Evolutionary conservation across 1,140 invertebrate species (phyloP).

Genomic region (Caligus rogercresseyi): DNA sequence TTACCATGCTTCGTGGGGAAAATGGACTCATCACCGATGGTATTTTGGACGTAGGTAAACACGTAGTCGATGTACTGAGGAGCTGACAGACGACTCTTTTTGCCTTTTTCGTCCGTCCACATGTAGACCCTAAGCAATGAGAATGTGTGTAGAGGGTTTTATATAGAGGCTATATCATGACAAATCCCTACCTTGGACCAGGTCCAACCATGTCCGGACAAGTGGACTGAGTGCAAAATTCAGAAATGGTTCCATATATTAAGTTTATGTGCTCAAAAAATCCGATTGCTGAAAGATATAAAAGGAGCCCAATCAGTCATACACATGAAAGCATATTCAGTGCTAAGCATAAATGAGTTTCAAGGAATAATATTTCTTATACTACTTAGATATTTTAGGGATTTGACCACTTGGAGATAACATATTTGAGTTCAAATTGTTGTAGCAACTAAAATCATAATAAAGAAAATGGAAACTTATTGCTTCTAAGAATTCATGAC

Average conservation of each 20-base stretch:
- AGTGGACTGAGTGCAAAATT: slow-evolving; percentile 83
- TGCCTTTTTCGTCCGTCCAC: slow-evolving; percentile 96
- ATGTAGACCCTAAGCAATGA: slow-evolving; percentile 60
- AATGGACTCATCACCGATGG: slow-evolving; percentile 83
- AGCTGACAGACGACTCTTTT: slow-evolving; percentile 85
- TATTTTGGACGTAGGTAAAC: slow-evolving; percentile 93
- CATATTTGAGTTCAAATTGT: no score
- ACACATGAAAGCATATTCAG: no score
- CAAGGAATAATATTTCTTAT: no score
- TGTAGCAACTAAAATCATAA: no score
- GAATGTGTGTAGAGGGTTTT: not conserved
- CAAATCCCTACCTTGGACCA: slow-evolving; percentile 51
- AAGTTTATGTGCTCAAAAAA: slow-evolving; percentile 96
- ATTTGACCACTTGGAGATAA: no score
- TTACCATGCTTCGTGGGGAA: slow-evolving; percentile 70
- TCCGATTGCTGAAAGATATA: slow-evolving; percentile 59
- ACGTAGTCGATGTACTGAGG: slow-evolving; percentile 97
- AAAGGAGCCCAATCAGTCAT: slow-evolving; percentile 21
- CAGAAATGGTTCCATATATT: slow-evolving; percentile 88
- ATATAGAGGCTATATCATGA: not conserved
- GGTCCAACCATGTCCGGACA: slow-evolving; percentile 91
- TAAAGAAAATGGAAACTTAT: no score
- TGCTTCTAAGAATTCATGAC: no score
- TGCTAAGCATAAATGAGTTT: no score
- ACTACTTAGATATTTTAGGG: no score